Conservation (phyloP, 1,140 invertebrate genomes). For the Heliconius melpomene region DNA sequence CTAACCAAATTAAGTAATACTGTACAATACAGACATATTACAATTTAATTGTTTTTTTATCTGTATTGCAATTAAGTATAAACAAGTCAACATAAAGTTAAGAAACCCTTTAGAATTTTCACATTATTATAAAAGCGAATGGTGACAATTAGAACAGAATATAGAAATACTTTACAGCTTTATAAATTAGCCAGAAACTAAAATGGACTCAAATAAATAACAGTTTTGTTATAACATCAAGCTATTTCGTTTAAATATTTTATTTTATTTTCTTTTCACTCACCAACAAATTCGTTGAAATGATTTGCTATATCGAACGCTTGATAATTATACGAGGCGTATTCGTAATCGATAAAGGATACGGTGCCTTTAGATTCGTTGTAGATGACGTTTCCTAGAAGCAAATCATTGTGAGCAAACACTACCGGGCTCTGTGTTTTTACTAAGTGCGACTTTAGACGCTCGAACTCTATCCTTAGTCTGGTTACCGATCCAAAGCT, state of each 20-base stretch:
- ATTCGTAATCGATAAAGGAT: constrained; percentile 99
- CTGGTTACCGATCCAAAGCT: constrained; percentile 85
- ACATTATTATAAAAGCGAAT: no score
- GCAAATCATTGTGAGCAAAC: constrained; percentile 98
- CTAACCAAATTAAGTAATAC: not conserved
- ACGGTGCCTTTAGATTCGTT: constrained; percentile 87
- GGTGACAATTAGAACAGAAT: not conserved
- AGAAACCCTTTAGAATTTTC: no score
- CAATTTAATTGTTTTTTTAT: not conserved
- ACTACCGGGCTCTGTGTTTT: constrained; percentile 90
- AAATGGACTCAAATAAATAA: no score
- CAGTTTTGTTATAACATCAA: not conserved
- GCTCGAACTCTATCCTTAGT: constrained; percentile 86
- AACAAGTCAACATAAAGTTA: no score
- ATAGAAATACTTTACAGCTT: no score
- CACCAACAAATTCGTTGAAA: constrained; percentile 98
- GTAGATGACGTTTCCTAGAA: constrained; percentile 96
- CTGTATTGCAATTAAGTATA: no score
- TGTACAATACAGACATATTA: not conserved
- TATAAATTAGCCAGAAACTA: no score
- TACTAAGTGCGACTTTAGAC: constrained; percentile 85
- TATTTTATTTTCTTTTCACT: constrained; percentile 45
- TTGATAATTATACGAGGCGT: constrained; percentile 96
- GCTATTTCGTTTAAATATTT: constrained; percentile 1
- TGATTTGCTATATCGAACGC: constrained; percentile 99